These are phyloP conservation scores for Tyto alba DNA, from an alignment of 2,113 vertebrate species.

Conservation along the genomic window DNA sequence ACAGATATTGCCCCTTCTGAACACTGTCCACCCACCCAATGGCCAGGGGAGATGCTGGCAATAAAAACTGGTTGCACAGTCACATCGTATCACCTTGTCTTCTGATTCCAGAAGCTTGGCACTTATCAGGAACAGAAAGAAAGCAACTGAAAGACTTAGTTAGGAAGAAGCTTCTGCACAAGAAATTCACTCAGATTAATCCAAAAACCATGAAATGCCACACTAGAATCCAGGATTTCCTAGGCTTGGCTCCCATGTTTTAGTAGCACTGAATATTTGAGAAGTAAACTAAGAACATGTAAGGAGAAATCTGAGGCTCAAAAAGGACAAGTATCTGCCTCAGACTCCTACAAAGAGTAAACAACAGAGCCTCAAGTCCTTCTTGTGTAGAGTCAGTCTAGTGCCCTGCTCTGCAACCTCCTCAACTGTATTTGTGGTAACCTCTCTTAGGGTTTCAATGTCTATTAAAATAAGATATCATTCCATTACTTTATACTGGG, in stretches of 20 bases:
- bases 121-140: background rate
- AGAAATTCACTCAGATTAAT: background rate
- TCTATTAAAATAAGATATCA: fast-evolving
- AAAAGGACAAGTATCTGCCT: background rate
- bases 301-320: background rate
- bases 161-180: background rate
- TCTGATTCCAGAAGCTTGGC: background rate
- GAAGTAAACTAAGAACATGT: background rate
- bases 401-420: background rate
- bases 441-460: background rate
- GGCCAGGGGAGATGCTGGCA: background rate
- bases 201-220: background rate
- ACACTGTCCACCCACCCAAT: background rate
- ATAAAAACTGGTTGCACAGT: background rate
- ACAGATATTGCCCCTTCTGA: background rate
- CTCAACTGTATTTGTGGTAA: background rate
- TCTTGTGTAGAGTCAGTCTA: background rate
- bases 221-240: background rate
- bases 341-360: background rate
- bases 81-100: background rate
- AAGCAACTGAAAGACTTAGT: background rate
- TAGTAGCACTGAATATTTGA: background rate
- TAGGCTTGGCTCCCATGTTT: background rate
- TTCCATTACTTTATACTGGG: background rate
- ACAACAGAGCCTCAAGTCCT: background rate